These are phyloP conservation scores for Spea hammondii DNA, from an alignment of 2,797 vertebrate genomes.

Conservation along the genomic window DNA sequence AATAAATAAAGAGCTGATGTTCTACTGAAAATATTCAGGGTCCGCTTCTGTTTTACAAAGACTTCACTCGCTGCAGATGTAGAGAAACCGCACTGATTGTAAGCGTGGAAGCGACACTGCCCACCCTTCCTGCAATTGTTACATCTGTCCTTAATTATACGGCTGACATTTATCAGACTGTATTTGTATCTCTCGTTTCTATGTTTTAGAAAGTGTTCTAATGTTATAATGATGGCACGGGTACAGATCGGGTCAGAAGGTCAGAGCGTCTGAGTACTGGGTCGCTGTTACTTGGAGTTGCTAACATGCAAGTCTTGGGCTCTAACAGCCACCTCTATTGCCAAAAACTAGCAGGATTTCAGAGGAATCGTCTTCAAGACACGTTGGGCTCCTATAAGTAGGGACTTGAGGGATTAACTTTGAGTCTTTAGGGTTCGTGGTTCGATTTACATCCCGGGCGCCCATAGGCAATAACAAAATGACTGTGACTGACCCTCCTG, in stretches of 20 bases:
- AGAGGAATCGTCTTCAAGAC: too few species aligned
- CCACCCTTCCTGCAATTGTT: constrained; percentile 48
- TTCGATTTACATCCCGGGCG: too few species aligned
- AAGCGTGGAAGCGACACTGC: constrained; percentile 19
- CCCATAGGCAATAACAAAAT: too few species aligned
- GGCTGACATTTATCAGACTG: constrained; percentile 20
- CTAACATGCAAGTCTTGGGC: neutral
- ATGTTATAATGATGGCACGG: neutral
- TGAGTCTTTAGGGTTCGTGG: too few species aligned
- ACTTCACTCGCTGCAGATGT: neutral
- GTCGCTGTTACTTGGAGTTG: neutral
- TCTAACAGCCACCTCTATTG: too few species aligned
- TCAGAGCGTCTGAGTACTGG: neutral
- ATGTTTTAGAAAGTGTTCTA: constrained; percentile 1
- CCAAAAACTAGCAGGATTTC: too few species aligned
- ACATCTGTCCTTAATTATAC: constrained; percentile 33
- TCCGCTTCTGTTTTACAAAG: neutral
- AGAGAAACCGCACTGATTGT: constrained; percentile 5
- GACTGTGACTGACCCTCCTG: too few species aligned
- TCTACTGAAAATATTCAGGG: neutral
- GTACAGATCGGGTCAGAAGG: neutral
- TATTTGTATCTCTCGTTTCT: constrained; percentile 13
- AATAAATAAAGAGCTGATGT: constrained; percentile 2
- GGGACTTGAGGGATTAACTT: too few species aligned
- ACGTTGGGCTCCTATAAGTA: too few species aligned